Base-by-base conservation (phyloP, 2,797 vertebrate species). In the Ciconia nigra region DNA sequence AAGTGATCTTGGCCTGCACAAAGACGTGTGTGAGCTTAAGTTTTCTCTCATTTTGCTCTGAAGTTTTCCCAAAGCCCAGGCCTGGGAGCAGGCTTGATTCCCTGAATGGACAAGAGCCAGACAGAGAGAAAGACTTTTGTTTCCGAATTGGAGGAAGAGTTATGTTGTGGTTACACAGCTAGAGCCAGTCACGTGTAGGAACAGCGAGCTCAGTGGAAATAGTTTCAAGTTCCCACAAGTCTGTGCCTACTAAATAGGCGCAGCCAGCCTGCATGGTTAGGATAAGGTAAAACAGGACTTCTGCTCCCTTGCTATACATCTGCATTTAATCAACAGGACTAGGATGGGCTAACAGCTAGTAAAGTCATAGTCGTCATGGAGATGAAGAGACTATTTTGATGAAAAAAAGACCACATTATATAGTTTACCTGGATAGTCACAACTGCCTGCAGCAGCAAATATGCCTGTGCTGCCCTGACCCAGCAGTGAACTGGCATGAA, bases 181-280 rank as follows among this genome's bases (percentile, higher is more conserved):
- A 33, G 42, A 54, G 11, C 33, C 0, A 4, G 25, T 46, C 52
- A 39, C 0, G 0, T 17, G 29, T 28, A 70, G 52, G 25, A 73
- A 31, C 24, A 25, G n/a, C 33, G 69, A 80, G 19, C 37, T 84
- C 29, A 0, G 2, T 42, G 24, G 49, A 59, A 19, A 18, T 9
- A 35, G 24, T 61, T 57, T 49, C 58, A 66, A 51, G 54, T 61
- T 71, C 59, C 37, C 19, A 5, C 25, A 55, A 35, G 47, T 72
- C 54, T 39, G 10, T 31, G 42, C 71, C 33, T 77, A 13, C 49
- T 57, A 35, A 74, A 77, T 35, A 58, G 0, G 1, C 1, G 1
- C 35, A 16, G 37, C 28, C 41, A 54, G 33, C 28, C 58, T 51
- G 21, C 29, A 12, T 2, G 0, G 25, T 39, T 76, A 62, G 54